Conservation (phyloP, 2,888 invertebrate species). For the Heliconius erato region DNA sequence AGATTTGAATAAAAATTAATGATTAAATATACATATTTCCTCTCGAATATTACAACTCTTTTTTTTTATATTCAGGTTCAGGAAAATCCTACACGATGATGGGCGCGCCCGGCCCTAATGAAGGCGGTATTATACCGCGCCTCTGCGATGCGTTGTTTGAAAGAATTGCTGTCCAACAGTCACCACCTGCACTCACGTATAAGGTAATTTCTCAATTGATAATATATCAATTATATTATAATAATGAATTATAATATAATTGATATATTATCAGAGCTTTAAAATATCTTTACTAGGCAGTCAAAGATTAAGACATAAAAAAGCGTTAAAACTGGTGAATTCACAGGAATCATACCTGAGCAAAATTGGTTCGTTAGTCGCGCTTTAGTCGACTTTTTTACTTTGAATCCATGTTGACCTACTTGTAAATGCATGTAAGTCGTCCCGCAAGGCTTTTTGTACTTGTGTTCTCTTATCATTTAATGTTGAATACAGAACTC, state of each 20-base stretch:
- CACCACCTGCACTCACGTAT: constrained; percentile 91
- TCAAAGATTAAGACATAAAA: background rate
- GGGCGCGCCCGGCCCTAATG: constrained; percentile 93
- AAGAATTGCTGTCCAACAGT: constrained; percentile 92
- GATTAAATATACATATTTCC: background rate
- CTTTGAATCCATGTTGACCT: constrained; percentile 30
- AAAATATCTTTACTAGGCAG: background rate
- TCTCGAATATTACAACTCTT: background rate
- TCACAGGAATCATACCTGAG: constrained; percentile 24
- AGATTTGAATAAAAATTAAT: background rate
- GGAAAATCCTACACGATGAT: constrained; percentile 99
- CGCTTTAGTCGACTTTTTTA: constrained; percentile 27
- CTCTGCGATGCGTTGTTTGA: constrained; percentile 98
- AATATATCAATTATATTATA: too few relatives aligned
- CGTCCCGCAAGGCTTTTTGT: constrained; percentile 17
- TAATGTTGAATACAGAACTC: background rate
- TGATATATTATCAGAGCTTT: background rate
- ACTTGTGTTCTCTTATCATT: constrained; percentile 8
- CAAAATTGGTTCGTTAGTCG: constrained; percentile 33
- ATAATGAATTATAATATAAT: background rate
- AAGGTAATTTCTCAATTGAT: constrained; percentile 89
- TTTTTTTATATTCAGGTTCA: constrained; percentile 90
- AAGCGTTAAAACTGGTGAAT: background rate
- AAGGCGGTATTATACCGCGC: constrained; percentile 98
- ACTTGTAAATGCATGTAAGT: constrained; percentile 28